Conservation (phyloP, 2,797 vertebrate species). For the Tenualosa thibaudeaui region DNA sequence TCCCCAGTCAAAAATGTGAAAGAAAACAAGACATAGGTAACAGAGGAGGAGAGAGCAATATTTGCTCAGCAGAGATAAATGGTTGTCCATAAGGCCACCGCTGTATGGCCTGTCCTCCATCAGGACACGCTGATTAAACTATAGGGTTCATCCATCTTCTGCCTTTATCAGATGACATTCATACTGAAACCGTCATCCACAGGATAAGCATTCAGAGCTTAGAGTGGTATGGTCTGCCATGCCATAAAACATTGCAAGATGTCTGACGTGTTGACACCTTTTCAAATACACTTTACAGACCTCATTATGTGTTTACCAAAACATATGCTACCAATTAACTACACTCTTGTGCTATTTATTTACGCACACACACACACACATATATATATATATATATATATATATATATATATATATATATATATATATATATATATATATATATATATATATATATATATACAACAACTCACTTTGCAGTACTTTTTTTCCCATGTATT, state of each 20-base stretch:
- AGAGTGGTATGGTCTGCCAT: constrained; percentile 60
- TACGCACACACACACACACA: no score
- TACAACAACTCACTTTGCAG: constrained; percentile 47
- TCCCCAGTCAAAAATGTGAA: constrained; percentile 32
- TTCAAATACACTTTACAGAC: constrained; percentile 54
- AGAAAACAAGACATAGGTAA: neutral
- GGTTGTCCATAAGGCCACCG: constrained; percentile 40
- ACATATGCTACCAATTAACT: constrained; percentile 71
- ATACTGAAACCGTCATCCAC: constrained; percentile 36
- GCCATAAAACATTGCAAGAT: constrained; percentile 75
- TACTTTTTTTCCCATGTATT: constrained; percentile 45
- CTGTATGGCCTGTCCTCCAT: constrained; percentile 25
- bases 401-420: no score
- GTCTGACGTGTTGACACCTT: constrained; percentile 72
- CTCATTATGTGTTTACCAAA: constrained; percentile 45
- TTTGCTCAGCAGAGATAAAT: constrained; percentile 25
- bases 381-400: neutral
- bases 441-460: constrained; percentile 55
- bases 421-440: no score
- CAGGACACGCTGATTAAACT: constrained; percentile 51
- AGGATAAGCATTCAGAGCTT: constrained; percentile 50
- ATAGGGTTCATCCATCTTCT: constrained; percentile 50
- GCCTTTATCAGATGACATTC: constrained; percentile 53
- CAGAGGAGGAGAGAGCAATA: neutral
- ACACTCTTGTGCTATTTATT: constrained; percentile 49